Percentiles rank a stretch among this genome's conserved stretches.
phyloP scores from a whole-genome alignment of 1,140 invertebrate genomes.

The Saccostrea glomerata region DNA sequence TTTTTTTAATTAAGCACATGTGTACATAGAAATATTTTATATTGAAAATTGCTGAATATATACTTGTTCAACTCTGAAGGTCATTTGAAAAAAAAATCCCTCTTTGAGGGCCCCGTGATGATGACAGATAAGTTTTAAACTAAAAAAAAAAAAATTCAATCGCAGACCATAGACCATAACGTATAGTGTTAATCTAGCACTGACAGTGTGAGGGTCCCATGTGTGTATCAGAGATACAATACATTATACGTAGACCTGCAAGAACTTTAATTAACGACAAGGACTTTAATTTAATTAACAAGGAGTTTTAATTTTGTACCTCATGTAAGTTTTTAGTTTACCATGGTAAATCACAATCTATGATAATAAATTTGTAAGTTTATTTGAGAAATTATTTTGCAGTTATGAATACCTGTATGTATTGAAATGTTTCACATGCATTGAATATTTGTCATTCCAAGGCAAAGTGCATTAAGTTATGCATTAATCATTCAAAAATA shows the following conservation, averaged over 20 bases:
- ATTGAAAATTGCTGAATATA: no score
- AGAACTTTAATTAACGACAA: background rate
- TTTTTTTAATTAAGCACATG: background rate
- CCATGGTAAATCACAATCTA: no score
- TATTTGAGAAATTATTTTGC: no score
- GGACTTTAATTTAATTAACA: background rate
- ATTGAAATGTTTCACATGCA: no score
- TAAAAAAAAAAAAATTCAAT: slow-evolving; percentile 22
- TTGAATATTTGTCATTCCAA: no score
- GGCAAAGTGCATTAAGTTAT: no score
- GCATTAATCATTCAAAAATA: no score
- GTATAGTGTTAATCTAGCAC: background rate
- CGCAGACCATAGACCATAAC: background rate
- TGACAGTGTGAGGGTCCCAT: background rate
- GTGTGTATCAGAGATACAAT: background rate
- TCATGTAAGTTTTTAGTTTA: no score
- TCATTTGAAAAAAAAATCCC: background rate
- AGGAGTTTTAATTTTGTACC: background rate
- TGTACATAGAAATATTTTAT: background rate
- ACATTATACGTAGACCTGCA: background rate
- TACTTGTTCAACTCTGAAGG: background rate
- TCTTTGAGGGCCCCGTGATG: background rate
- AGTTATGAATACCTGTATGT: no score
- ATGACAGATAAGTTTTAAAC: slow-evolving; percentile 31
- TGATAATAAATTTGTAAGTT: no score